Evolutionary conservation across 2,113 vertebrate genomes (phyloP).

Genomic region (Xyrauchen texanus): DNA sequence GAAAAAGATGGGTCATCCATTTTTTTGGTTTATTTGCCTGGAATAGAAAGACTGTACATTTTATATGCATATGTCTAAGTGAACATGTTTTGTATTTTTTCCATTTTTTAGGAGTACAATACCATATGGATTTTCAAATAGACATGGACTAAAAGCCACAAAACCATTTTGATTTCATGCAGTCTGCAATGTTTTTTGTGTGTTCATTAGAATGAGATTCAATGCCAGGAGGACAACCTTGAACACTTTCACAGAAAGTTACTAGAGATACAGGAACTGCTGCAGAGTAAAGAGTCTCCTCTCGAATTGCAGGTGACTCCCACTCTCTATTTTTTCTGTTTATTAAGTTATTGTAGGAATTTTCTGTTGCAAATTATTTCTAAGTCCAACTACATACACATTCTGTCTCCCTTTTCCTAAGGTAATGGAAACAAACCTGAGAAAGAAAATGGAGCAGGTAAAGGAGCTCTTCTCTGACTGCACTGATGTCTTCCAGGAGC

Average conservation of each 20-base stretch:
- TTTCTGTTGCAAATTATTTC: neutral
- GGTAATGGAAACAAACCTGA: slow-evolving; percentile 75
- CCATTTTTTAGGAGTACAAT: too few species aligned
- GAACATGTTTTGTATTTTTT: too few species aligned
- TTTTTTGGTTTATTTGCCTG: too few species aligned
- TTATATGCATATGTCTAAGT: too few species aligned
- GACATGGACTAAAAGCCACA: too few species aligned
- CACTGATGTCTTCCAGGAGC: slow-evolving; percentile 73
- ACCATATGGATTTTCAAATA: too few species aligned
- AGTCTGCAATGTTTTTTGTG: neutral
- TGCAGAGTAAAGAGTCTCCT: slow-evolving; percentile 84
- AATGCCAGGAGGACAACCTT: slow-evolving; percentile 78
- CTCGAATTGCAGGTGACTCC: slow-evolving; percentile 84
- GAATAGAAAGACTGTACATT: too few species aligned
- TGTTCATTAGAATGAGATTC: slow-evolving; percentile 79
- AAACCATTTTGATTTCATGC: neutral
- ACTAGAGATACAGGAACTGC: slow-evolving; percentile 84
- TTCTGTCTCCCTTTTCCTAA: slow-evolving; percentile 6
- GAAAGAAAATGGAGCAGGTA: slow-evolving; percentile 76
- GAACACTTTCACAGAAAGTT: slow-evolving; percentile 82
- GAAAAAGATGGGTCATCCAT: too few species aligned
- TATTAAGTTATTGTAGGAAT: neutral
- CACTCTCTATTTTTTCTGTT: neutral
- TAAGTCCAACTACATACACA: neutral
- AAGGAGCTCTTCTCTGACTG: slow-evolving; percentile 74